Evolutionary conservation across 2,797 vertebrate genomes (phyloP), one percentile per base, ranked within the genome.

Genomic region (Lerista edwardsae): DNA sequence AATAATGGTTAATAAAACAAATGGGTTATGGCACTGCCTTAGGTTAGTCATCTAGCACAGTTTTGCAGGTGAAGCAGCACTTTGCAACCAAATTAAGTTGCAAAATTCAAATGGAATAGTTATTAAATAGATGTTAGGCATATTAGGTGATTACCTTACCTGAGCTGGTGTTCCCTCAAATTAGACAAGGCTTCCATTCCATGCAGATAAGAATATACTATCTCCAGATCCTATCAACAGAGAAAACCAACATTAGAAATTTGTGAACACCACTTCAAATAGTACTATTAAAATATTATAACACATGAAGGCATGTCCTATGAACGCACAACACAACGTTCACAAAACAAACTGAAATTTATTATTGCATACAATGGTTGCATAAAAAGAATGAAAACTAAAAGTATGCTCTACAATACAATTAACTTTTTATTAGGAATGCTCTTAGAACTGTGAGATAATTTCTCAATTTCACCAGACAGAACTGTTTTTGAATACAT

Each of bases 181-280:
- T 99, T 99, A 87, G 98, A 99, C 91, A 99, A 94, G 34, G 98
- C 99, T 95, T 99, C 99, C 99, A 99, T 99, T 61, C 99, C 99
- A 67, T 99, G 99, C 82, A 99, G 96, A 93, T 99, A 99, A 0
- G 98, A 99, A 94, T 99, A 99, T 23, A 99, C 98, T 8, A 99
- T 99, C 95, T 99, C 98, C 97, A 99, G 94, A 94, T 99, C 98
- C 98, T 99, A 94, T 82, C 92, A 94, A 90, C 57, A 89, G 25
- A 93, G 83, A 80, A 47, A 87, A 84, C 88, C 84, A 89, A 75
- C 51, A 90, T 94, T 90, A 94, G 67, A 36, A 79, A 68, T 90
- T 9, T 89, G 29, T 21, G 0, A 74, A 80, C 34, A 14, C 76
- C 80, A 79, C 69, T 87, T 84, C 79, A 89, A 93, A 84, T 39